Conservation (phyloP, 2,888 invertebrate species). For the Drosophila koepferae region DNA sequence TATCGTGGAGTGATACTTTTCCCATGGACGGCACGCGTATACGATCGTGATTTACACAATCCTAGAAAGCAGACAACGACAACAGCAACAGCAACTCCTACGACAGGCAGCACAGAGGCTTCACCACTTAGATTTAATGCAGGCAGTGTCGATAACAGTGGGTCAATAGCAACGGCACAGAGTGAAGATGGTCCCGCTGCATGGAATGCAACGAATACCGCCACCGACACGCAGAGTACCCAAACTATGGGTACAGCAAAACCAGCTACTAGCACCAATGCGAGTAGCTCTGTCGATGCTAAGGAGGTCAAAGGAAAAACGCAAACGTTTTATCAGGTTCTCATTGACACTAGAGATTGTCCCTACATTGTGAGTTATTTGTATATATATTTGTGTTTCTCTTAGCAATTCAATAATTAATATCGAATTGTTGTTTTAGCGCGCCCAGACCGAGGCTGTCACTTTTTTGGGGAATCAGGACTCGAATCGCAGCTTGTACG, state of each 20-base stretch:
- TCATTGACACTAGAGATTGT: conserved; percentile 98
- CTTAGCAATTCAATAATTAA: not conserved
- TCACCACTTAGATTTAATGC: conserved; percentile 50
- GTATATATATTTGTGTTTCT: no score
- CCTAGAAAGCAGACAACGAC: conserved; percentile 86
- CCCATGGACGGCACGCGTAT: conserved; percentile 98
- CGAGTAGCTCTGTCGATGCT: conserved; percentile 75
- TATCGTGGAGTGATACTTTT: conserved; percentile 98
- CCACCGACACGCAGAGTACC: conserved; percentile 24
- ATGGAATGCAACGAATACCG: conserved; percentile 31
- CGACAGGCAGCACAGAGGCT: conserved; percentile 56
- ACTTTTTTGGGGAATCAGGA: conserved; percentile 98
- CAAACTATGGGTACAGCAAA: conserved; percentile 44
- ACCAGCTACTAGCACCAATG: conserved; percentile 16
- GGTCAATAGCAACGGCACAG: conserved; percentile 26
- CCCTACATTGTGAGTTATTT: conserved; percentile 90
- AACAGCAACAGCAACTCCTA: conserved; percentile 20
- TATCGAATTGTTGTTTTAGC: conserved; percentile 84
- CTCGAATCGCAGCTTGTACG: conserved; percentile 96
- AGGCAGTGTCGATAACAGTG: conserved; percentile 13
- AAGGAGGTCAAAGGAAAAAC: conserved; percentile 96
- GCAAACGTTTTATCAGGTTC: conserved; percentile 98
- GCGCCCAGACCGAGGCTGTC: conserved; percentile 99
- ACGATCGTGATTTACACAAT: conserved; percentile 92
- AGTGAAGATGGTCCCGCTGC: conserved; percentile 24